These are phyloP conservation scores for Morone chrysops DNA, from an alignment of 2,113 vertebrate genomes.

Conservation along the genomic window DNA sequence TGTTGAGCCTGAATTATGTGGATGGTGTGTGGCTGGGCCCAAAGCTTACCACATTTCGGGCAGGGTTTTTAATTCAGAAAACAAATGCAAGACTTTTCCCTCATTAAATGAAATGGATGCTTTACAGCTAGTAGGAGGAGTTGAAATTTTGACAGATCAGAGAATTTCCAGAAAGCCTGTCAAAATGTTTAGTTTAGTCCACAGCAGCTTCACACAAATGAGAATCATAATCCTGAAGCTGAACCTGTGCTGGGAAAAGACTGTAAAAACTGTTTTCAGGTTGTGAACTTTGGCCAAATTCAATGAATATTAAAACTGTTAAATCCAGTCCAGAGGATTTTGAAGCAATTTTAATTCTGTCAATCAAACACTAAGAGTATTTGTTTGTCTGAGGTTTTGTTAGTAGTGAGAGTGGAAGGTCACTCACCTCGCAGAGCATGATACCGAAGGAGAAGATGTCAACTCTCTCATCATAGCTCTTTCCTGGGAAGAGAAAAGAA, in stretches of 20 bases:
- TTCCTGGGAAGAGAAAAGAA: constrained; percentile 81
- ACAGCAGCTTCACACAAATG: background rate
- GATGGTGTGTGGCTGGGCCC: constrained; percentile 35
- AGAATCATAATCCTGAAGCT: background rate
- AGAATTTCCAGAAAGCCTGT: background rate
- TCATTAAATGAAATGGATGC: constrained; percentile 32
- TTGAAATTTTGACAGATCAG: background rate
- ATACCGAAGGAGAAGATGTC: constrained; percentile 99
- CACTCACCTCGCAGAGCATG: constrained; percentile 94
- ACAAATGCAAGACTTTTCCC: constrained; percentile 21
- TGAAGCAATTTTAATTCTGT: background rate
- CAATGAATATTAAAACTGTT: background rate
- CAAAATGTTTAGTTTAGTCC: background rate
- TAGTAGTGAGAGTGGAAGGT: background rate
- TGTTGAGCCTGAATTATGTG: constrained; percentile 42
- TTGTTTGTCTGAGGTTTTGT: constrained; percentile 1
- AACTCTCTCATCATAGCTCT: constrained; percentile 96
- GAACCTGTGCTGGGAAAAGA: background rate
- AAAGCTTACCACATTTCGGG: constrained; percentile 23
- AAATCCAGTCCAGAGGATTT: background rate
- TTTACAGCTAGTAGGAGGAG: background rate
- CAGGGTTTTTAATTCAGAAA: constrained; percentile 29
- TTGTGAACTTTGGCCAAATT: background rate
- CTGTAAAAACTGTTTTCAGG: background rate
- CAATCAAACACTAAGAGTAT: too few species aligned